phyloP scores from a whole-genome alignment of 2,888 invertebrate species.

The Elmis aenea region DNA sequence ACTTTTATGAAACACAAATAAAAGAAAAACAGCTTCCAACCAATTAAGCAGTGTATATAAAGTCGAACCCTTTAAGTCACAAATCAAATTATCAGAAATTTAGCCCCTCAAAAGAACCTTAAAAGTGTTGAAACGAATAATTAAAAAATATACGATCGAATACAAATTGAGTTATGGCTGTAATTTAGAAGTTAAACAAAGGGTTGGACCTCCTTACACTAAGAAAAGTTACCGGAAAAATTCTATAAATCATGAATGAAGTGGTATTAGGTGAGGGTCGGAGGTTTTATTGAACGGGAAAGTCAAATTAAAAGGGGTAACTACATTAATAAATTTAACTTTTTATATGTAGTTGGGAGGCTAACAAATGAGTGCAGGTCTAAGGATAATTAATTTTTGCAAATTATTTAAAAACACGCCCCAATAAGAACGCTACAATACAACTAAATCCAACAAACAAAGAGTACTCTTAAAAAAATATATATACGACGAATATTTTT shows the following conservation, averaged over 20 bases:
- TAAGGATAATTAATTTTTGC: too few relatives aligned
- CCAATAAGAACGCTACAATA: too few relatives aligned
- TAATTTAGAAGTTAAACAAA: slow-evolving; percentile 46
- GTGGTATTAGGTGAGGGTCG: slow-evolving; percentile 31
- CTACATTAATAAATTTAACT: too few relatives aligned
- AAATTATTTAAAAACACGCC: too few relatives aligned
- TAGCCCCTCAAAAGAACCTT: slow-evolving; percentile 31
- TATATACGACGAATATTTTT: too few relatives aligned
- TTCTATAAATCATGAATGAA: slow-evolving; percentile 42
- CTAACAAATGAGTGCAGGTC: too few relatives aligned
- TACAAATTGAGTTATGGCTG: slow-evolving; percentile 47
- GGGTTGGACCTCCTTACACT: slow-evolving; percentile 34
- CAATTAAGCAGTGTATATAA: slow-evolving; percentile 22
- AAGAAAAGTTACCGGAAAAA: slow-evolving; percentile 33
- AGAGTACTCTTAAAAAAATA: too few relatives aligned
- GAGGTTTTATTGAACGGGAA: slow-evolving; percentile 19
- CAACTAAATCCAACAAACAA: too few relatives aligned
- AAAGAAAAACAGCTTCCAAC: slow-evolving; percentile 20
- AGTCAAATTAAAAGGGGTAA: slow-evolving; percentile 25
- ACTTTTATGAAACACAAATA: too few relatives aligned
- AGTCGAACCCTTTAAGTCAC: slow-evolving; percentile 28
- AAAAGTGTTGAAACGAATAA: slow-evolving; percentile 44
- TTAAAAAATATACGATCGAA: slow-evolving; percentile 48
- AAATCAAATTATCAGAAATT: slow-evolving; percentile 42
- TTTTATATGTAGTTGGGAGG: too few relatives aligned